phyloP scores from a whole-genome alignment of 2,797 vertebrate species.

The Aldrovandia affinis region DNA sequence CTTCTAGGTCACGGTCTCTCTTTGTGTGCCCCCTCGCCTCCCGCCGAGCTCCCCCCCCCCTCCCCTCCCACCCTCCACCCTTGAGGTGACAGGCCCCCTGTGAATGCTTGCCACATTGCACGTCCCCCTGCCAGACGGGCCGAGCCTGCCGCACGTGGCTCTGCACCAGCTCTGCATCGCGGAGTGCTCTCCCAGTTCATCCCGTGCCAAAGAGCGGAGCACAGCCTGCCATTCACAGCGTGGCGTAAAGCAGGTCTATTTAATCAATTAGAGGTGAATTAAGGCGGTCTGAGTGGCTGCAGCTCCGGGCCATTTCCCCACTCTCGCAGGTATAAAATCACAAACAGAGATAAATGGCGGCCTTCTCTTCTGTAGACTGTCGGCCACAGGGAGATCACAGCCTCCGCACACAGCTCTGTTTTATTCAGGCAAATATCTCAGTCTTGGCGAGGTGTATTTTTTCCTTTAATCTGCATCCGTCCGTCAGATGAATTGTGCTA shows the following conservation, averaged over 20 bases:
- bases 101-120: not conserved
- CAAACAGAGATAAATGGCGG: slow-evolving; percentile 19
- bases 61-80: not conserved
- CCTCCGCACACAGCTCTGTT: not conserved
- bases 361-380: not conserved
- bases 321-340: slow-evolving; percentile 9
- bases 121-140: slow-evolving; percentile 4
- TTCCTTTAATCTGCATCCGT: not conserved
- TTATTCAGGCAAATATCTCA: not conserved
- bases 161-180: not conserved
- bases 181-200: not conserved
- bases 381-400: not conserved
- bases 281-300: not conserved
- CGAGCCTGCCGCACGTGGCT: not conserved
- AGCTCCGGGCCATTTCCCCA: not conserved
- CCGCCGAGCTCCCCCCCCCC: not conserved
- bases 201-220: not conserved
- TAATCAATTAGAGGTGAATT: slow-evolving; percentile 18
- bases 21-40: not conserved
- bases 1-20: not conserved
- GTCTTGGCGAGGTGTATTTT: not conserved
- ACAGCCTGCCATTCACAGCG: not conserved
- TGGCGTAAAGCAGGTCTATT: not conserved
- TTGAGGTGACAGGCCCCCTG: not conserved
- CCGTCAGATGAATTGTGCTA: not conserved